These are phyloP conservation scores for Tympanoctomys barrerae DNA, from an alignment of 2,797 vertebrate species.

Conservation along the genomic window DNA sequence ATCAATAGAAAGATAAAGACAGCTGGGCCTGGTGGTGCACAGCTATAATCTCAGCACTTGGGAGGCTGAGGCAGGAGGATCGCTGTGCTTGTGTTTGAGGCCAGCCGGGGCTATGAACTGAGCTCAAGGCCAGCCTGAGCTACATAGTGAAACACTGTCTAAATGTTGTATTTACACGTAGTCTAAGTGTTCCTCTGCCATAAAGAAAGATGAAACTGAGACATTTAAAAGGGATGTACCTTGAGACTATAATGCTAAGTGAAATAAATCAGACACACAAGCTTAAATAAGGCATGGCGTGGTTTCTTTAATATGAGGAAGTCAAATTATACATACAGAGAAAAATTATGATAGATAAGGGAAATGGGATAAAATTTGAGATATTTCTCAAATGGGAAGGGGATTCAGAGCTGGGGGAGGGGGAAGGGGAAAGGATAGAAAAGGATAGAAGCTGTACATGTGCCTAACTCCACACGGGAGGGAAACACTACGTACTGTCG, in stretches of 20 bases:
- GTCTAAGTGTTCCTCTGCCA: not conserved
- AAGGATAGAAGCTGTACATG: not conserved
- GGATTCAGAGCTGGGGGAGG: not conserved
- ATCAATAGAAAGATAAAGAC: not conserved
- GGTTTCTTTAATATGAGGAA: not conserved
- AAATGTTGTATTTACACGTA: too few relatives aligned
- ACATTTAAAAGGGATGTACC: not conserved
- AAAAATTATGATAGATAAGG: not conserved
- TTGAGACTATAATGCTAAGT: not conserved
- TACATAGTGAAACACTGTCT: too few relatives aligned
- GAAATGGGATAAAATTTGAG: not conserved
- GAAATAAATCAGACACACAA: not conserved
- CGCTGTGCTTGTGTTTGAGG: too few relatives aligned
- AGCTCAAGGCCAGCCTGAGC: too few relatives aligned
- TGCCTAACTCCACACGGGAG: not conserved
- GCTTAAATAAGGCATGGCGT: not conserved
- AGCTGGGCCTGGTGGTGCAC: too few relatives aligned
- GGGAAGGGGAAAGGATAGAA: not conserved
- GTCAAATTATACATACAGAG: not conserved
- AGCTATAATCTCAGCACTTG: too few relatives aligned
- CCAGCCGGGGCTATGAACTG: too few relatives aligned
- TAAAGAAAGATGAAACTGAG: not conserved
- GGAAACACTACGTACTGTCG: not conserved
- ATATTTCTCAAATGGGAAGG: not conserved
- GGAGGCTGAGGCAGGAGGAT: too few relatives aligned